phyloP scores from a whole-genome alignment of 2,888 invertebrate species.

The Xestoiulus laeticollis region DNA sequence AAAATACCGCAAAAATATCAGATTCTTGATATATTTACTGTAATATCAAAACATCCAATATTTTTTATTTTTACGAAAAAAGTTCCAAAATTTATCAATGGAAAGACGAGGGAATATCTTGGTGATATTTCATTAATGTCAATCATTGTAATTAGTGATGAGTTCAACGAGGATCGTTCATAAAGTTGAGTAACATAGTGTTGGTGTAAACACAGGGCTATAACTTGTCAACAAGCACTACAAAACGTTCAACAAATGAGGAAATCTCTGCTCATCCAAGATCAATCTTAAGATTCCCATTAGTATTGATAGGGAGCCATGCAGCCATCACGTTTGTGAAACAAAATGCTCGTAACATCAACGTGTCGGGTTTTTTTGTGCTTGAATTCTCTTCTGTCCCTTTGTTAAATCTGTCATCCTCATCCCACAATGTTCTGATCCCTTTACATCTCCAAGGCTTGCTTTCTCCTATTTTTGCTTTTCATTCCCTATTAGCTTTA shows the following conservation, averaged over 20 bases:
- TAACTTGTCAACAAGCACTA: too few species aligned
- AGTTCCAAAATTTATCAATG: too few species aligned
- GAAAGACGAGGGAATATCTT: too few species aligned
- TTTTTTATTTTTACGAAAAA: too few species aligned
- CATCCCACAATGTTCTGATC: neutral
- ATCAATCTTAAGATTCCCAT: neutral
- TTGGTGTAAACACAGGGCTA: too few species aligned
- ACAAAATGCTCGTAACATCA: neutral
- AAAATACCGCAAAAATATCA: too few species aligned
- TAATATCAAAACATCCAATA: too few species aligned
- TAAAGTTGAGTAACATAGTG: too few species aligned
- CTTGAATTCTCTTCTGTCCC: neutral
- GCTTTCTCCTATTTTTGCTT: neutral
- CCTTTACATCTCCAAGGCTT: neutral
- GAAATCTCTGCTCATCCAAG: neutral
- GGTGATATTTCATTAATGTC: too few species aligned
- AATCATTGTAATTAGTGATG: too few species aligned
- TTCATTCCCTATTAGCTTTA: constrained; percentile 29
- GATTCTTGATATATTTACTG: too few species aligned
- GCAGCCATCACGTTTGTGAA: neutral
- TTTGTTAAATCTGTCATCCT: neutral
- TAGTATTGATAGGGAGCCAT: neutral
- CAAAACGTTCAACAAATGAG: neutral
- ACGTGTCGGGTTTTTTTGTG: neutral
- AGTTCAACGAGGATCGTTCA: too few species aligned